Conservation (phyloP, 1,140 invertebrate genomes). For the Heliconius hermathena region DNA sequence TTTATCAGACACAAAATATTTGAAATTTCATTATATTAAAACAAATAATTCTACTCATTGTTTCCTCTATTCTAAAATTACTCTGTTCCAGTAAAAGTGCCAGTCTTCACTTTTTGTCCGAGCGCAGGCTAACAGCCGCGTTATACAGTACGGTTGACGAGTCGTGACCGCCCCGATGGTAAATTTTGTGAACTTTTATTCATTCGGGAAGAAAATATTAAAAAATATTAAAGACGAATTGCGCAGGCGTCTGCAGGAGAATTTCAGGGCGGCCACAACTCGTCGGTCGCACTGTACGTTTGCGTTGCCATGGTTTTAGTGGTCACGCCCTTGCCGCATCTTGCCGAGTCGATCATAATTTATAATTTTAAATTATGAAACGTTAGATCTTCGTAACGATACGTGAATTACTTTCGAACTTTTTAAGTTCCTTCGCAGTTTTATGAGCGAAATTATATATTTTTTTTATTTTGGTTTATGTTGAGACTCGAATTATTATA, state of each 20-base stretch:
- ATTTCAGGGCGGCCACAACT: no score
- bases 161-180: no score
- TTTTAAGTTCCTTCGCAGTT: background rate
- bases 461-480: background rate
- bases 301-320: conserved; percentile 1
- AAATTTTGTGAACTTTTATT: no score
- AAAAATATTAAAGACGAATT: no score
- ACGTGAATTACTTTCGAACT: conserved; percentile 6
- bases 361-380: conserved; percentile 19
- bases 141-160: conserved; percentile 17
- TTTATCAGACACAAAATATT: no score
- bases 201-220: no score
- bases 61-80: conserved; percentile 14
- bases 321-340: conserved; percentile 22
- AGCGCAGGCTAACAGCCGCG: conserved; percentile 49
- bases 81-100: conserved; percentile 33
- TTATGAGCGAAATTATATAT: background rate
- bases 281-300: background rate
- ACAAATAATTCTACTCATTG: background rate
- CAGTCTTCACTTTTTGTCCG: conserved; percentile 41
- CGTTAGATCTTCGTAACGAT: conserved; percentile 8
- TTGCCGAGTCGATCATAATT: conserved; percentile 15
- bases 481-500: background rate
- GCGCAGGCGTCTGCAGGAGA: no score
- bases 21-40: background rate